Evolutionary conservation across 2,113 vertebrate genomes (phyloP), one percentile per base, ranked within the genome.

Genomic region (Coptodon bakossiorum): DNA sequence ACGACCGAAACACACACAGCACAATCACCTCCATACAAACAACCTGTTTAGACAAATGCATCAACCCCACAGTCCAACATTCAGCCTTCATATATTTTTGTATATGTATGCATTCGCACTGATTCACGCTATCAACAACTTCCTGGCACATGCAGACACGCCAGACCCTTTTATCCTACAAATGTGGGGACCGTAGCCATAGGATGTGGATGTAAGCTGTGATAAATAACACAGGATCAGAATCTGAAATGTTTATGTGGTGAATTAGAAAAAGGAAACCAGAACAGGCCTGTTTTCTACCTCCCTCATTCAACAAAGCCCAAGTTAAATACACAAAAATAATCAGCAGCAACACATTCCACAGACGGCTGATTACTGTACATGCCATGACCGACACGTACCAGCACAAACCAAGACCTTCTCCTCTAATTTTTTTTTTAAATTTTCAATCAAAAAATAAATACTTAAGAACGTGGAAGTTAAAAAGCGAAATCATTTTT

Each of bases 161-260:
- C 52, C 52, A 34, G 54, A 34, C n/a, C 24, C 86, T 93, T 96
- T 95, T 91, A 95, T 94, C 90, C 85, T 31, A 89, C 84, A 95
- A 96, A 96, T 94, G 94, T 95, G 96, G 84, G 88, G 53, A 53
- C 92, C 83, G 88, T 94, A 91, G 90, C 87, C 89, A 78, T 92
- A 91, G 86, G 93, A 94, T 93, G 87, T 92, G 94, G 92, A 96
- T 91, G 94, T 95, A 95, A 88, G 89, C 91, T 89, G 90, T 80
- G 90, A 95, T 96, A 95, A 96, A 96, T 95, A 96, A 93, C 91
- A 93, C 73, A 29, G 84, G 90, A 92, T 91, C 93, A 92, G 90
- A 91, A 94, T 90, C 68, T 94, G 95, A 96, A 95, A 93, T 96
- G 95, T 96, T 97, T 96, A 95, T 92, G 85, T 82, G 71, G 59